Conservation (phyloP, 2,113 vertebrate genomes). For the Oriolus oriolus region DNA sequence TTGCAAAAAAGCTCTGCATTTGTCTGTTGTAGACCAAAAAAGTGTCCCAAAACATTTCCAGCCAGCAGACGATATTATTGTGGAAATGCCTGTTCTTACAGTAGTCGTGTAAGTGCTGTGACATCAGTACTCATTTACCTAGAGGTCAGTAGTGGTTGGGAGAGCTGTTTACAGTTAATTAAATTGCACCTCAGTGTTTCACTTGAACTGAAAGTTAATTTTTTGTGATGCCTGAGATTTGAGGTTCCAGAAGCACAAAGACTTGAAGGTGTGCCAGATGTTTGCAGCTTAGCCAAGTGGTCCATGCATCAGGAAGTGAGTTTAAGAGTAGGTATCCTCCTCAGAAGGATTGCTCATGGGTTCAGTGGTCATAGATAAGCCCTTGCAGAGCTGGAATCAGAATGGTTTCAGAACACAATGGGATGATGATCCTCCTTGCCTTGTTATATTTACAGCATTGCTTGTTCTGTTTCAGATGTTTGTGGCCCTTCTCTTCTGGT, state of each 20-base stretch:
- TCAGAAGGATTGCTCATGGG: neutral
- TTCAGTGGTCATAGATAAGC: neutral
- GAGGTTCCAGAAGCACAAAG: neutral
- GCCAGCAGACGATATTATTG: neutral
- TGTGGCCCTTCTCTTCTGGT: constrained; percentile 96
- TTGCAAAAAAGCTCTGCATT: neutral
- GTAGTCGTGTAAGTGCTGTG: neutral
- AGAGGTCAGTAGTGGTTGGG: neutral
- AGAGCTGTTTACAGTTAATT: neutral
- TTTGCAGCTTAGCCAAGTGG: neutral
- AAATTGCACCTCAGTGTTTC: neutral
- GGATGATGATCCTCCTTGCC: neutral
- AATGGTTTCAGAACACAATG: neutral
- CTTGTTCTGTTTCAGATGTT: constrained; percentile 84
- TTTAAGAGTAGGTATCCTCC: neutral
- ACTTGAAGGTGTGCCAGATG: neutral
- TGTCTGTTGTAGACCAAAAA: neutral
- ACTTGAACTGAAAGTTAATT: neutral
- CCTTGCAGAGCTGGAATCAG: neutral
- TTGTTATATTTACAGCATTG: neutral
- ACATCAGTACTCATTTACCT: neutral
- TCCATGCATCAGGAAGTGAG: neutral
- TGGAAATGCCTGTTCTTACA: neutral
- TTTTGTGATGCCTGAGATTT: neutral
- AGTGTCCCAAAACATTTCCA: neutral